These are phyloP conservation scores for Danio albolineatus DNA, from an alignment of 2,797 vertebrate species.

Conservation along the genomic window DNA sequence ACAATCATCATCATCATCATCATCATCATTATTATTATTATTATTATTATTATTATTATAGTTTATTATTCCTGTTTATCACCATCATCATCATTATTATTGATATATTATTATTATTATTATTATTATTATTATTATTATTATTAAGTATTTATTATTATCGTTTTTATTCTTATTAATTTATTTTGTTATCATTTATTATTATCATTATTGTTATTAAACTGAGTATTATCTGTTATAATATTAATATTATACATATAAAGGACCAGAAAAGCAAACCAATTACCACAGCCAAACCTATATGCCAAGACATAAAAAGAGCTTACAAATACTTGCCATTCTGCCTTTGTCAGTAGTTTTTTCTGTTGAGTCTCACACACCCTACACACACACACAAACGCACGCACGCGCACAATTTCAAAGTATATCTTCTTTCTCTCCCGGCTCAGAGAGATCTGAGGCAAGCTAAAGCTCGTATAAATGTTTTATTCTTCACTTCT, in stretches of 20 bases:
- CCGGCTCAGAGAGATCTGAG: slow-evolving; percentile 63
- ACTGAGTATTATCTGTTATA: neutral
- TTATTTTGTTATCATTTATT: too few relatives aligned
- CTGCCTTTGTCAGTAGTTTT: slow-evolving; percentile 31
- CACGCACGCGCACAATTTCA: slow-evolving; percentile 1
- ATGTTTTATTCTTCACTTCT: slow-evolving; percentile 72
- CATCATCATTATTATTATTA: neutral
- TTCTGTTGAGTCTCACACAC: slow-evolving; percentile 27
- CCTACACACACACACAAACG: neutral
- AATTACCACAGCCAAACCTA: slow-evolving; percentile 1
- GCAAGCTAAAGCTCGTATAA: slow-evolving; percentile 66
- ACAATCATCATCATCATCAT: neutral
- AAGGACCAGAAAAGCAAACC: slow-evolving; percentile 8
- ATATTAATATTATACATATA: neutral
- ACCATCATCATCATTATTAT: too few relatives aligned
- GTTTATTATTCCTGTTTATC: too few relatives aligned
- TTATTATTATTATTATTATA: too few relatives aligned
- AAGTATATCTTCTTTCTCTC: slow-evolving; percentile 45
- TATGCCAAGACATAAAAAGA: slow-evolving; percentile 17
- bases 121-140: too few relatives aligned
- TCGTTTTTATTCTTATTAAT: too few relatives aligned
- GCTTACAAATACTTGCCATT: slow-evolving; percentile 31
- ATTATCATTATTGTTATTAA: too few relatives aligned
- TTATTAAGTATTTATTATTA: too few relatives aligned
- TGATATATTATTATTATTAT: too few relatives aligned